Base-by-base conservation (phyloP, 2,797 vertebrate genomes). In the Karalla daura region DNA sequence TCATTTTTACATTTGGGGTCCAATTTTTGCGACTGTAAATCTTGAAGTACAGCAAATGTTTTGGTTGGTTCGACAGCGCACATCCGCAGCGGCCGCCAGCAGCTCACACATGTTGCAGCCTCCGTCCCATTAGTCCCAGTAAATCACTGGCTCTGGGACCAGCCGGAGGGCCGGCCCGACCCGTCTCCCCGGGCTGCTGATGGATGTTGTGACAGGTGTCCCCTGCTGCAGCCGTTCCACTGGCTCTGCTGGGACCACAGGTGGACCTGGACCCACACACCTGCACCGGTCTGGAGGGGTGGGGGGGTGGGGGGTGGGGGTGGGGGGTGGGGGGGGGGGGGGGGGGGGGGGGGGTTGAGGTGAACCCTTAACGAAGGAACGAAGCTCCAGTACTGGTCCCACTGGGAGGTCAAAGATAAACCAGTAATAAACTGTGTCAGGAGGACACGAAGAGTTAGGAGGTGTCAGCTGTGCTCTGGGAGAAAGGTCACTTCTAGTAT, bases 131-230 rank as follows among this genome's bases (percentile, higher is more conserved):
- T 21, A 18, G 33, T 27, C 28, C 24, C 47, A 49, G 20, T 36
- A 61, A 43, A 62, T 71, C 55, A 30, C 15, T 58, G 46, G 47
- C 20, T 20, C 35, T 64, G 23, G 62, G 60, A 74, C 64, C 41
- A 47, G 23, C 33, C 23, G 12, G 35, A 14, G 37, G 11, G 25
- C 13, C 28, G 50, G 35, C 14, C 32, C 20, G 69, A 63, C 47
- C 44, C 25, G 12, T 55, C 70, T 76, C 70, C 74, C 56, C 20
- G 49, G 59, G 53, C 53, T 28, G 33, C 7, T 62, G 66, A 49
- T 59, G 65, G 56, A 49, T 81, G 74, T 78, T 84, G 62, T 55
- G 75, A 71, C 79, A 83, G 77, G 75, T 78, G 73, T 70, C 69
- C 21, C 30, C 74, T 40, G n/a, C n/a, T n/a, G n/a, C n/a, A n/a